phyloP scores from a whole-genome alignment of 2,888 invertebrate genomes.

The Cheilosia scutellata region DNA sequence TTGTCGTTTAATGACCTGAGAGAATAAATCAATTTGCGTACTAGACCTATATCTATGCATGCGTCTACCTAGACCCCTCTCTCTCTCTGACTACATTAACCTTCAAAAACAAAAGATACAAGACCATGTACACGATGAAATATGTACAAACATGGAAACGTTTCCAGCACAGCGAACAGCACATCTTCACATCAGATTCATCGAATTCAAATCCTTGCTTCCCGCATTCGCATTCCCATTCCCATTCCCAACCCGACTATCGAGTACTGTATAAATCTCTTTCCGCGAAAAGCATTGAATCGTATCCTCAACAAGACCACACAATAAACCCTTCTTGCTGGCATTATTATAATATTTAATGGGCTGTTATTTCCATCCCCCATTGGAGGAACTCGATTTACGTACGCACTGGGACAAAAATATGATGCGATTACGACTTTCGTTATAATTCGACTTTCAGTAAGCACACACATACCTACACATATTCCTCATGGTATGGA shows the following conservation, averaged over 20 bases:
- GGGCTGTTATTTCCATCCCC: constrained; percentile 69
- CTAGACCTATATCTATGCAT: background rate
- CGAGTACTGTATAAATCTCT: constrained; percentile 41
- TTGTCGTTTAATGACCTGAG: constrained; percentile 56
- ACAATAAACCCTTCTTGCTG: constrained; percentile 66
- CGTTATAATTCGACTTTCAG: constrained; percentile 62
- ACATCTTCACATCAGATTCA: background rate
- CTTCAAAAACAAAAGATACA: constrained; percentile 29
- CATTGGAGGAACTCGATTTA: constrained; percentile 62
- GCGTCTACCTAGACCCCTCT: background rate
- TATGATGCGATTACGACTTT: constrained; percentile 72
- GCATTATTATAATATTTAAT: constrained; percentile 72
- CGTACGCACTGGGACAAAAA: constrained; percentile 74
- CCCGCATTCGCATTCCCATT: constrained; percentile 21
- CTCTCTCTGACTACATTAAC: constrained; percentile 13
- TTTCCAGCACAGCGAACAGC: constrained; percentile 21
- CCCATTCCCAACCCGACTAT: background rate
- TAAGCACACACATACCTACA: constrained; percentile 2
- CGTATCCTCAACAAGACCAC: constrained; percentile 49
- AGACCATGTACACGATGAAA: background rate
- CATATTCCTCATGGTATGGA: background rate
- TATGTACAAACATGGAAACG: constrained; percentile 11
- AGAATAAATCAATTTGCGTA: constrained; percentile 35
- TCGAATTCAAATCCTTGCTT: constrained; percentile 33
- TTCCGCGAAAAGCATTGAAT: constrained; percentile 57